phyloP scores from a whole-genome alignment of 2,113 vertebrate species.

The Shinisaurus crocodilurus region DNA sequence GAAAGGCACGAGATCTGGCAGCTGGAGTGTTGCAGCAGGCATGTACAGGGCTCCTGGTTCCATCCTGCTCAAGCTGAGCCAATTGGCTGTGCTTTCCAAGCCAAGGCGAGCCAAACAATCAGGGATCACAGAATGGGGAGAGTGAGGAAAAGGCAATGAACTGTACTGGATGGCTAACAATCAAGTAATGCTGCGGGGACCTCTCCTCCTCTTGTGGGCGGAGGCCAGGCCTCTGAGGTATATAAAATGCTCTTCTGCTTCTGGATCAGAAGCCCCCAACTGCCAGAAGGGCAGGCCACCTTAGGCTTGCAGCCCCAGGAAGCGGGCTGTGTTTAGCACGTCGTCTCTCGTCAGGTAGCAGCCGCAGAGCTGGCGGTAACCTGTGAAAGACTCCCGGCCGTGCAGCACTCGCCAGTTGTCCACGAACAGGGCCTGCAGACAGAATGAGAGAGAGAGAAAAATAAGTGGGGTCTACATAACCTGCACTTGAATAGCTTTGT shows the following conservation, averaged over 20 bases:
- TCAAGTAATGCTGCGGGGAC: background rate
- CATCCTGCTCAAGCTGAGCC: background rate
- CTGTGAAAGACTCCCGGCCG: slow-evolving; percentile 91
- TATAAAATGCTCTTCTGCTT: background rate
- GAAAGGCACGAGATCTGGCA: slow-evolving; percentile 57
- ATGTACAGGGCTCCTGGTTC: background rate
- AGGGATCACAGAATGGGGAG: background rate
- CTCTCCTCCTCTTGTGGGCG: slow-evolving; percentile 4
- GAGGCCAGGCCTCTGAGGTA: slow-evolving; percentile 4
- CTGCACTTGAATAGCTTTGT: no score
- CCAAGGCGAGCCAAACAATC: background rate
- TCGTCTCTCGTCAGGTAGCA: slow-evolving; percentile 94
- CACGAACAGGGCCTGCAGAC: slow-evolving; percentile 85
- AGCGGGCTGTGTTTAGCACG: slow-evolving; percentile 85
- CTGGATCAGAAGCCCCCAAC: background rate
- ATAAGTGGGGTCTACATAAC: no score
- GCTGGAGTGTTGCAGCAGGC: rapidly evolving
- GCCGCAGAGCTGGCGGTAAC: slow-evolving; percentile 89
- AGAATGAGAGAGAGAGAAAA: slow-evolving; percentile 3
- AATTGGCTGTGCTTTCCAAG: background rate
- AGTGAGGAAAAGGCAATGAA: background rate
- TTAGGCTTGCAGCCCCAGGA: slow-evolving; percentile 87
- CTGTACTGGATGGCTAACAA: background rate
- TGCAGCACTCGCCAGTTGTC: slow-evolving; percentile 95
- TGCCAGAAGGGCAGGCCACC: background rate